Evolutionary conservation across 2,888 invertebrate species (phyloP).

Genomic region (Nomada ferruginata): DNA sequence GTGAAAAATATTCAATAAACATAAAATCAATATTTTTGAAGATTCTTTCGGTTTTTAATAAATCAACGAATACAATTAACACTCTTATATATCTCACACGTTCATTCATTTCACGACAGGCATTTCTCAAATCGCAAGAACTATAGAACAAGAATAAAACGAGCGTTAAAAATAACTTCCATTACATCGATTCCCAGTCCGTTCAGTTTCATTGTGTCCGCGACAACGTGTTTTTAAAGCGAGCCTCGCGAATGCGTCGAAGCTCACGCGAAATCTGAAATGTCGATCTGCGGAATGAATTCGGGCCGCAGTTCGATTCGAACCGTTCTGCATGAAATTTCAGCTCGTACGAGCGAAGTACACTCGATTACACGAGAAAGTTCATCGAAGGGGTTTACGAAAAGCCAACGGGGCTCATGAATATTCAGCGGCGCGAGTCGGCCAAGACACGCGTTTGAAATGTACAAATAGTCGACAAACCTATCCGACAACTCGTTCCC

Average conservation of each 20-base stretch:
- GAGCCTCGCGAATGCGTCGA: neutral
- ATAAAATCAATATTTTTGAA: no score
- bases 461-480: constrained; percentile 49
- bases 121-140: no score
- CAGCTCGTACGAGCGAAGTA: neutral
- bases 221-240: neutral
- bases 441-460: constrained; percentile 27
- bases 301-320: neutral
- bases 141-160: no score
- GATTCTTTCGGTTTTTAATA: no score
- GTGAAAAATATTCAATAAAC: no score
- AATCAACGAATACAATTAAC: no score
- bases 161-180: no score
- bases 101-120: no score
- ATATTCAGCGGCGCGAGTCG: constrained; percentile 45
- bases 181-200: no score
- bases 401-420: constrained; percentile 43
- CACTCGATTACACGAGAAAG: constrained; percentile 36
- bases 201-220: no score
- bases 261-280: constrained; percentile 3
- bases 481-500: constrained; percentile 52
- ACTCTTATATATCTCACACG: no score
- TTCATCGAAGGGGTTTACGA: constrained; percentile 37
- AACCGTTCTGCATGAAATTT: constrained; percentile 26
- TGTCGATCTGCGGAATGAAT: constrained; percentile 23